A percentile compares a stretch with the other conserved stretches of the same genome.
phyloP scores from a whole-genome alignment of 2,113 vertebrate species.

The Orcinus orca region DNA sequence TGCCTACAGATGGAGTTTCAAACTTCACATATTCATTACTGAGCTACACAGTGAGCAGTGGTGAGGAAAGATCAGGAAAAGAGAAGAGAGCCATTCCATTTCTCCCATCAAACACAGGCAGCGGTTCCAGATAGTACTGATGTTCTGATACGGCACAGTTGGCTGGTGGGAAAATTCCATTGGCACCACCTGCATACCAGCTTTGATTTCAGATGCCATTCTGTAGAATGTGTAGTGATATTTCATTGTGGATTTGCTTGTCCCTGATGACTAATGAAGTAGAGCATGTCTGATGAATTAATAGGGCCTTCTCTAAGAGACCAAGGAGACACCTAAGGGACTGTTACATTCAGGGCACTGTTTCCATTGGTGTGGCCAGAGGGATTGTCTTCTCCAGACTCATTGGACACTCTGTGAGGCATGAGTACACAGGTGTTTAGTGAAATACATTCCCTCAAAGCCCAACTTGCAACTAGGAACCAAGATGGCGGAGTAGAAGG shows the following conservation, averaged over 20 bases:
- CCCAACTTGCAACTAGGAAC: too few species aligned
- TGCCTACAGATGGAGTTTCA: conserved; percentile 57
- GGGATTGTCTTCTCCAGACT: conserved; percentile 82
- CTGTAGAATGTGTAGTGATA: neutral
- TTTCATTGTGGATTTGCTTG: neutral
- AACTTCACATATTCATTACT: neutral
- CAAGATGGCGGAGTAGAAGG: too few species aligned
- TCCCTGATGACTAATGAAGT: neutral
- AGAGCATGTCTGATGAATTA: neutral
- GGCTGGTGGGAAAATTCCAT: too few species aligned
- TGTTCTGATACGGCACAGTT: too few species aligned
- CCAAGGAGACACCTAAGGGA: neutral
- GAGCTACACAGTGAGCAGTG: too few species aligned
- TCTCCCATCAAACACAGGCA: too few species aligned
- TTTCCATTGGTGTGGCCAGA: conserved; percentile 78
- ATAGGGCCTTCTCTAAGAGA: neutral
- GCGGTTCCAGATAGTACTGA: too few species aligned
- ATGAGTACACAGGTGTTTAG: conserved; percentile 82
- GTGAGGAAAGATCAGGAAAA: too few species aligned
- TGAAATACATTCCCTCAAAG: too few species aligned
- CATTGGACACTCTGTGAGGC: conserved; percentile 79
- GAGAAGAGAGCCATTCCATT: too few species aligned
- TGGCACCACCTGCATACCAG: too few species aligned
- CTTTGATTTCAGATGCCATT: neutral
- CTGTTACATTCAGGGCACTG: conserved; percentile 23